phyloP scores from a whole-genome alignment of 2,888 invertebrate species.

The Junonia oenone region DNA sequence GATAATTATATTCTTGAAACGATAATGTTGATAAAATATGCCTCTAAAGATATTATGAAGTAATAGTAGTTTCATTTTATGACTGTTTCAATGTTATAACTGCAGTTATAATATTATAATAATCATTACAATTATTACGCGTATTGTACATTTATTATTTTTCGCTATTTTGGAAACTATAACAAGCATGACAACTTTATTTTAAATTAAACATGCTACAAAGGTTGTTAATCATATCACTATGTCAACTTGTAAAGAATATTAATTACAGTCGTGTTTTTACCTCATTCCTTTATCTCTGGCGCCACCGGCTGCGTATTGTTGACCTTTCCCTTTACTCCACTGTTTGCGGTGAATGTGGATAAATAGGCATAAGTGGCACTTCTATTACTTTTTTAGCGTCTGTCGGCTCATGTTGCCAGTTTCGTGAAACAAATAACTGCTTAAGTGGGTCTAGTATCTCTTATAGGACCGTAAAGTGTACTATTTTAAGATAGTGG shows the following conservation, averaged over 20 bases:
- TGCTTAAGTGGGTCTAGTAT: constrained; percentile 13
- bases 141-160: too few species aligned
- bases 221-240: background rate
- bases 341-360: constrained; percentile 14
- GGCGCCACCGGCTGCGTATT: constrained; percentile 26
- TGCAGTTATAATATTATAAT: too few species aligned
- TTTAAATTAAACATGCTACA: background rate
- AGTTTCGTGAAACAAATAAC: constrained; percentile 29
- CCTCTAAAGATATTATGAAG: background rate
- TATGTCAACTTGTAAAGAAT: constrained; percentile 4
- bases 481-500: background rate
- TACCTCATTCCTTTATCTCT: constrained; percentile 26
- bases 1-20: constrained; percentile 5
- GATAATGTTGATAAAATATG: background rate
- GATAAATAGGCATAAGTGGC: constrained; percentile 13
- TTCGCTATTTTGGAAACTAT: background rate
- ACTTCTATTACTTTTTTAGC: constrained; percentile 16
- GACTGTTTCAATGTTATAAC: background rate
- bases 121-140: too few species aligned
- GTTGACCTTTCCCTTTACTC: constrained; percentile 27
- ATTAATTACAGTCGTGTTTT: constrained; percentile 19
- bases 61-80: background rate
- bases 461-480: background rate
- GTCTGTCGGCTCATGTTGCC: constrained; percentile 15
- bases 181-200: background rate